phyloP scores from a whole-genome alignment of 2,888 invertebrate genomes.

The Phyllotreta cruciferae region DNA sequence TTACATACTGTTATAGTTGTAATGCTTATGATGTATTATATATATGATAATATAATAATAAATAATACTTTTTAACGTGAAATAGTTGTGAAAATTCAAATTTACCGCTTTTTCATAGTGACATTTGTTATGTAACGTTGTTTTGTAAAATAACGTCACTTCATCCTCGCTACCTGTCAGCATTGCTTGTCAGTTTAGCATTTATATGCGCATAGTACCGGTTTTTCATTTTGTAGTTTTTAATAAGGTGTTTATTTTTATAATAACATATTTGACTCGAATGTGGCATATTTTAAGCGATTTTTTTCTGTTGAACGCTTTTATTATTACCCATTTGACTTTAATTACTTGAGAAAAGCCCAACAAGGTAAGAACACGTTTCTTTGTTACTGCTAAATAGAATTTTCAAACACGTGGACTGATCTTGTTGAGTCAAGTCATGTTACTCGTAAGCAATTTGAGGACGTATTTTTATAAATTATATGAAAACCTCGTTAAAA shows the following conservation, averaged over 20 bases:
- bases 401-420: constrained; percentile 50
- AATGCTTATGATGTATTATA: no score
- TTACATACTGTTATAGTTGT: no score
- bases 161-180: constrained; percentile 15
- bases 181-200: constrained; percentile 44
- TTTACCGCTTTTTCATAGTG: not conserved
- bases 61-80: no score
- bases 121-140: not conserved
- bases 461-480: not conserved
- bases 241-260: constrained; percentile 47
- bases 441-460: constrained; percentile 3
- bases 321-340: constrained; percentile 42
- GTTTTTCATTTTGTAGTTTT: constrained; percentile 47
- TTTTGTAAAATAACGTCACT: not conserved
- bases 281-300: constrained; percentile 52
- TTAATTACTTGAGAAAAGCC: constrained; percentile 48
- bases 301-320: constrained; percentile 41
- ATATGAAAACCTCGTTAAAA: not conserved
- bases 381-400: constrained; percentile 45
- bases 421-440: constrained; percentile 19
- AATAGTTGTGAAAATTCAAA: not conserved
- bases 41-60: no score
- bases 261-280: constrained; percentile 51
- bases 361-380: constrained; percentile 46
- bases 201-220: constrained; percentile 53